Percentiles rank a stretch among this genome's conserved stretches.
Evolutionary conservation across 1,140 invertebrate species (phyloP).

Genomic region (Phenacoccus solenopsis): DNA sequence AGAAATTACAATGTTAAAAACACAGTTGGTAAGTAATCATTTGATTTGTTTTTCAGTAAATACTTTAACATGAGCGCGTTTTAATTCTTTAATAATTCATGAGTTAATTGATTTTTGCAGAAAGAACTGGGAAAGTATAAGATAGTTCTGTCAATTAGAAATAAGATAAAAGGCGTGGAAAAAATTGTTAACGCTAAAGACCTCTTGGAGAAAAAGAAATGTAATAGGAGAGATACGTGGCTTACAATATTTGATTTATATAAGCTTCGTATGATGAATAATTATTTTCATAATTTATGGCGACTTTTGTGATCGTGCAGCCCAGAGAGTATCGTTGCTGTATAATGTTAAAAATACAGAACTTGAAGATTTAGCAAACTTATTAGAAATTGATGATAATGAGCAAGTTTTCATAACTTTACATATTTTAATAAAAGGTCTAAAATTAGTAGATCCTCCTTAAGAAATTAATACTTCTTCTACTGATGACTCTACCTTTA

Average conservation of each 20-base stretch:
- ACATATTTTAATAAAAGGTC: background rate
- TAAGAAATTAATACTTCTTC: no score
- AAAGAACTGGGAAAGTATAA: no score
- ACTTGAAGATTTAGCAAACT: background rate
- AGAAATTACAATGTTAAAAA: no score
- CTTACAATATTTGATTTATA: background rate
- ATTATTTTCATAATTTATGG: background rate
- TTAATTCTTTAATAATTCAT: no score
- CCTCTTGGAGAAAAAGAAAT: background rate
- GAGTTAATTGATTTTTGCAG: no score
- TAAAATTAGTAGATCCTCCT: constrained; percentile 9
- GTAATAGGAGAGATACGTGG: background rate
- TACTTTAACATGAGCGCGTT: no score
- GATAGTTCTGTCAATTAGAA: no score
- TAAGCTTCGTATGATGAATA: background rate
- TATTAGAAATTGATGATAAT: background rate
- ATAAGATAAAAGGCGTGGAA: background rate
- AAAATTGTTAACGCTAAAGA: background rate
- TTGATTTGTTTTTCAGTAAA: no score
- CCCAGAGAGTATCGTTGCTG: background rate
- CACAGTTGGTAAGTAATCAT: no score
- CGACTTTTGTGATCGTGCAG: background rate
- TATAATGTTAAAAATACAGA: background rate
- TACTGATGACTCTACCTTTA: no score
- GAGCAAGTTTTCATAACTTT: background rate